A percentile compares a stretch with the other conserved stretches of the same genome.
Evolutionary conservation across 2,888 invertebrate genomes (phyloP).

Genomic region (Drosophila pegasa): DNA sequence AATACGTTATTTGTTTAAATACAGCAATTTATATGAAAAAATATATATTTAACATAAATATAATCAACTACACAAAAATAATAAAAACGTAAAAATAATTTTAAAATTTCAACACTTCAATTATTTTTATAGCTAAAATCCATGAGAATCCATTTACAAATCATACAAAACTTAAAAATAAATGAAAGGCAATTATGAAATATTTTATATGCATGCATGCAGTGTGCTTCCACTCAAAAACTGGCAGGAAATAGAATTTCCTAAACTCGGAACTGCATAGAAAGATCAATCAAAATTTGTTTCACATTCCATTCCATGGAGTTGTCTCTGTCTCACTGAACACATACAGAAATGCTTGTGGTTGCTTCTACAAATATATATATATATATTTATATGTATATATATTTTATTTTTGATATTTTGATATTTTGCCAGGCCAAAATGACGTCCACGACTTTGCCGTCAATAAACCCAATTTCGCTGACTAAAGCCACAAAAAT

Average conservation of each 20-base stretch:
- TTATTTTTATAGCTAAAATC: too few species aligned
- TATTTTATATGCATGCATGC: too few species aligned
- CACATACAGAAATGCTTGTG: not conserved
- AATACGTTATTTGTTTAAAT: too few species aligned
- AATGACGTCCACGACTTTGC: slow-evolving; percentile 59
- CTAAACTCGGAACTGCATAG: not conserved
- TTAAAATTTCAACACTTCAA: too few species aligned
- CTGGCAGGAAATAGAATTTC: not conserved
- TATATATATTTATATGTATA: slow-evolving; percentile 38
- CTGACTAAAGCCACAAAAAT: slow-evolving; percentile 65
- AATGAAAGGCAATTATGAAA: too few species aligned
- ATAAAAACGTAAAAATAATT: too few species aligned
- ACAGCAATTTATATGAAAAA: too few species aligned
- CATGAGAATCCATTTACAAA: too few species aligned
- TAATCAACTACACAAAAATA: too few species aligned
- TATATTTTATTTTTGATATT: slow-evolving; percentile 14
- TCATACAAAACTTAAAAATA: too few species aligned
- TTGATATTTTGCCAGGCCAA: slow-evolving; percentile 65
- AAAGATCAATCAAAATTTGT: slow-evolving; percentile 8
- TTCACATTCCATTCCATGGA: slow-evolving; percentile 15
- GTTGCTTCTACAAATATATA: not conserved
- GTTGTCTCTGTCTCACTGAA: slow-evolving; percentile 1
- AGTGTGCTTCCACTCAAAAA: too few species aligned
- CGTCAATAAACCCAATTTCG: slow-evolving; percentile 47
- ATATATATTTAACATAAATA: too few species aligned